A percentile compares a stretch with the other conserved stretches of the same genome.
These are phyloP conservation scores for Semnornis frantzii DNA, from an alignment of 2,113 vertebrate genomes.

Conservation along the genomic window DNA sequence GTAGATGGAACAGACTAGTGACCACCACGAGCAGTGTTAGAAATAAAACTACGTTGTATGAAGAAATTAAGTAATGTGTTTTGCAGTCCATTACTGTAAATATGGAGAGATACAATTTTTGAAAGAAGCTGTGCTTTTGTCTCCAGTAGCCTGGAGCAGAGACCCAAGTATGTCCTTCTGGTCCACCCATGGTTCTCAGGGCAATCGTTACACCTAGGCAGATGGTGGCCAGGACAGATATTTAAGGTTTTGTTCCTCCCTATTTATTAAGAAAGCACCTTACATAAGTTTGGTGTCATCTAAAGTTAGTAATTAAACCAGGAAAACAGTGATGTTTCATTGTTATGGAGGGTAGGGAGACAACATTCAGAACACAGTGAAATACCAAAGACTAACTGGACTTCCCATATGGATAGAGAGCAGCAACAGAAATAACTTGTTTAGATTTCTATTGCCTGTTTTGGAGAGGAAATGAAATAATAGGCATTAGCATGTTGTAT, in stretches of 20 bases:
- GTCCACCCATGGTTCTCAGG: background rate
- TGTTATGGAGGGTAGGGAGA: background rate
- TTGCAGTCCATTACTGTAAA: background rate
- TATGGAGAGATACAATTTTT: background rate
- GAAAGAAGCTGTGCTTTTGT: background rate
- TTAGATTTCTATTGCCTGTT: constrained; percentile 23
- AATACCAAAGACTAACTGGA: background rate
- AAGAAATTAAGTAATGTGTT: background rate
- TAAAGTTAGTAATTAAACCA: background rate
- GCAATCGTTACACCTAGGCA: background rate
- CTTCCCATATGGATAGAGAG: constrained; percentile 18
- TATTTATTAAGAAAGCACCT: background rate
- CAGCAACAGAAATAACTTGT: background rate
- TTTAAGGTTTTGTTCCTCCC: background rate
- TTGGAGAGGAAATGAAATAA: constrained; percentile 34
- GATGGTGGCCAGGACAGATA: background rate
- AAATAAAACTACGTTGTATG: constrained; percentile 65
- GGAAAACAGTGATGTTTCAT: background rate
- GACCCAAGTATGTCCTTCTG: background rate
- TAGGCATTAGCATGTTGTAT: constrained; percentile 14
- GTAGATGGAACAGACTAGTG: constrained; percentile 77
- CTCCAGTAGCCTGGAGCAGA: background rate
- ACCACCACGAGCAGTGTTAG: constrained; percentile 68
- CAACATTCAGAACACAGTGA: background rate
- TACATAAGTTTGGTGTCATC: background rate